Base-by-base conservation (phyloP, 2,797 vertebrate genomes). In the Paguma larvata region DNA sequence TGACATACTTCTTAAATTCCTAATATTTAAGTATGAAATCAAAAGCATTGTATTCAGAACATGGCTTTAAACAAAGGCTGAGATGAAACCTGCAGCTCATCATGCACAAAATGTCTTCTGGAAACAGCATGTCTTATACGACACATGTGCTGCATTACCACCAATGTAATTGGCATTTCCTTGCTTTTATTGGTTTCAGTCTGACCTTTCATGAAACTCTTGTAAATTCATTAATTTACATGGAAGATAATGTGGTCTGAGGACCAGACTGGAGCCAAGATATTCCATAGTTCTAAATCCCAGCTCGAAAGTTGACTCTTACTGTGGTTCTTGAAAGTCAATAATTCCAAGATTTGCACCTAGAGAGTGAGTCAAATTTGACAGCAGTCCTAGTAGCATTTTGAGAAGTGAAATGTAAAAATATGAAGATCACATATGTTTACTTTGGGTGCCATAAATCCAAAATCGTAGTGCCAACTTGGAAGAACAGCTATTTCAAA, bases 101-200 rank as follows among this genome's bases (percentile, higher is more conserved):
- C 53, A 53, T 46, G 38, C 65, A 44, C 46, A 83, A 80, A 89
- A 8, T 65, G 41, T 79, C 67, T 88, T 73, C 65, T 67, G 32
- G 48, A 88, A 86, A 91, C 51, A 3, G 34, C 79, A 23, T 23
- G 30, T 46, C 11, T 94, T 53, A 34, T 21, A 4, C 63, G 83
- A 97, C 67, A 70, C 72, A 72, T 82, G 72, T 21, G 46, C 19
- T 94, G 19, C 27, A 85, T 85, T 89, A 94, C 25, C 44, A 38
- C 30, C 68, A 73, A 80, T 86, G n/a, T 59, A 79, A 84, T 30
- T 89, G 85, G 56, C 51, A 94, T 78, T 87, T 86, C 82, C 53
- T 96, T 89, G 53, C 30, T 97, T 92, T 95, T 53, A 75, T 27
- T 79, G 59, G 44, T 85, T 95, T 85, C 73, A 89, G 62, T 83